A percentile compares a stretch with the other conserved stretches of the same genome.
phyloP scores from a whole-genome alignment of 2,113 vertebrate genomes.

The Xiphorhynchus elegans region DNA sequence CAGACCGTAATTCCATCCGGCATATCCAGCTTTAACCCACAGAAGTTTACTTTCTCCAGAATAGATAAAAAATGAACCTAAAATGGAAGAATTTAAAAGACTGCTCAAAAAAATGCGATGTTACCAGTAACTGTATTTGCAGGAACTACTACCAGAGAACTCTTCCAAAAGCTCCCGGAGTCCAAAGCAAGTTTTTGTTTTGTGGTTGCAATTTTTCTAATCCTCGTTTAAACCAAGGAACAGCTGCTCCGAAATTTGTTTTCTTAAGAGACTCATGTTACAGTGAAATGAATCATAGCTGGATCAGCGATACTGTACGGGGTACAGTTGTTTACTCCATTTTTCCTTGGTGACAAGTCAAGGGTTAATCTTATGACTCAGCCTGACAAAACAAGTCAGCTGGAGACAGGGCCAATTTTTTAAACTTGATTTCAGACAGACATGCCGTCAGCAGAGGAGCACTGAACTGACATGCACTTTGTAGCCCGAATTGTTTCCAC shows the following conservation, averaged over 20 bases:
- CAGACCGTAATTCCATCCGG: not conserved
- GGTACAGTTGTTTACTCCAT: conserved; percentile 74
- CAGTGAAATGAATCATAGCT: conserved; percentile 68
- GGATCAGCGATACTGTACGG: conserved; percentile 60
- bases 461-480: conserved; percentile 70
- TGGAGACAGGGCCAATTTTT: conserved; percentile 77
- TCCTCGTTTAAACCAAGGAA: conserved; percentile 67
- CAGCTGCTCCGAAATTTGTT: conserved; percentile 74
- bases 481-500: conserved; percentile 72
- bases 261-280: conserved; percentile 73
- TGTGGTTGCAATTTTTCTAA: conserved; percentile 38
- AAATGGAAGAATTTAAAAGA: not conserved
- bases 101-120: not conserved
- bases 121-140: not conserved
- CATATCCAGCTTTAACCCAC: not conserved
- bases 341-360: conserved; percentile 71
- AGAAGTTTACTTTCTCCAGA: not conserved
- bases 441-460: conserved; percentile 69
- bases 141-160: not conserved
- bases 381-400: conserved; percentile 79
- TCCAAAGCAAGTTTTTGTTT: conserved; percentile 27
- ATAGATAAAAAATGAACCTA: not conserved
- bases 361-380: conserved; percentile 81
- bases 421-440: conserved; percentile 79
- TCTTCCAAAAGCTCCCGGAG: not conserved